These are phyloP conservation scores for Hylaea fasciaria DNA, from an alignment of 2,888 invertebrate species.

Conservation along the genomic window DNA sequence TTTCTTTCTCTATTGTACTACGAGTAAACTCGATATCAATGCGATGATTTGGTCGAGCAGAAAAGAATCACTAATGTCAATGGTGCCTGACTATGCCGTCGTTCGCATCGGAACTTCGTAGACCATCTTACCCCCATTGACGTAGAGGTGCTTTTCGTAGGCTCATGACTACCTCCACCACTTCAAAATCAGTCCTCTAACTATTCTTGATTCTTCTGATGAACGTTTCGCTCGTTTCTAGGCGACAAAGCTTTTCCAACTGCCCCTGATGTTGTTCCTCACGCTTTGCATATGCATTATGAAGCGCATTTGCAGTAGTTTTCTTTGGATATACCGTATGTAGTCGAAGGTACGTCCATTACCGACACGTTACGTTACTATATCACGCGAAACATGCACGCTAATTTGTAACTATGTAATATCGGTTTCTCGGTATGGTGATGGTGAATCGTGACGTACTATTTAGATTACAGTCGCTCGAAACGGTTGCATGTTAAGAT, in stretches of 20 bases:
- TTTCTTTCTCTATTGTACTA: slow-evolving; percentile 26
- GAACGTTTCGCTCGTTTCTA: slow-evolving; percentile 83
- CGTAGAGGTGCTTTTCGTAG: background rate
- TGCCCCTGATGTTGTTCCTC: slow-evolving; percentile 86
- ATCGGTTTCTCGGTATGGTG: slow-evolving; percentile 56
- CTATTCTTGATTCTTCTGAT: slow-evolving; percentile 56
- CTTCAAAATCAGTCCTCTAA: slow-evolving; percentile 1
- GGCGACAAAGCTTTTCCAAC: slow-evolving; percentile 84
- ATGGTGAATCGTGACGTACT: slow-evolving; percentile 52
- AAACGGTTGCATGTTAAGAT: slow-evolving; percentile 41
- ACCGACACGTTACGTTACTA: slow-evolving; percentile 76
- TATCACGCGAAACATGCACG: slow-evolving; percentile 72
- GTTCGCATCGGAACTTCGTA: background rate
- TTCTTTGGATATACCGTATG: slow-evolving; percentile 86
- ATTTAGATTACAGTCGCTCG: slow-evolving; percentile 34
- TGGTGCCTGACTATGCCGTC: background rate
- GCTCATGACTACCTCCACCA: slow-evolving; percentile 3
- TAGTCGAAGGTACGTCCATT: slow-evolving; percentile 85
- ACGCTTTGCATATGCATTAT: slow-evolving; percentile 86
- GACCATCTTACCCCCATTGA: background rate
- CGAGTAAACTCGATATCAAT: slow-evolving; percentile 14
- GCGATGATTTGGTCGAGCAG: background rate
- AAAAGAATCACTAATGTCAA: slow-evolving; percentile 3
- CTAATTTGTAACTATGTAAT: slow-evolving; percentile 50
- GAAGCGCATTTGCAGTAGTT: slow-evolving; percentile 86